These are phyloP conservation scores for Sinosuthora webbiana DNA, from an alignment of 2,113 vertebrate species.

Conservation along the genomic window DNA sequence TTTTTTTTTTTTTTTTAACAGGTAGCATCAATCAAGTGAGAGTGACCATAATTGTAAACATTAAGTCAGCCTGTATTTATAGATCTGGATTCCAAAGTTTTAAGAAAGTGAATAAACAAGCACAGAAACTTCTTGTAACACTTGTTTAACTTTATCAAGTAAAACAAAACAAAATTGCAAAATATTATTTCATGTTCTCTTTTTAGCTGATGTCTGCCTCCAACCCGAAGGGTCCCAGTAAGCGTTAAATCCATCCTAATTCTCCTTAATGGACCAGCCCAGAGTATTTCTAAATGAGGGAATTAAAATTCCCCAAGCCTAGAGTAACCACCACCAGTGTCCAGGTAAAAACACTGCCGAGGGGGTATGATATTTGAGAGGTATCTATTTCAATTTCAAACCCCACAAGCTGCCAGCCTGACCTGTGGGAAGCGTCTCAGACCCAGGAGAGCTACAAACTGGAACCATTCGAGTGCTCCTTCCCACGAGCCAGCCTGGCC, in stretches of 20 bases:
- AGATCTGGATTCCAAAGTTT: neutral
- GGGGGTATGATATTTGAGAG: neutral
- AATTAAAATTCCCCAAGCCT: neutral
- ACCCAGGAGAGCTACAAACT: neutral
- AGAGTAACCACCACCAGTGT: neutral
- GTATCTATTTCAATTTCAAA: neutral
- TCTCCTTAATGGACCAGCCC: neutral
- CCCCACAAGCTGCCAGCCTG: neutral
- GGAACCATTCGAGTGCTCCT: neutral
- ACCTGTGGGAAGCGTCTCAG: neutral
- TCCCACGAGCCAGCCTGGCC: slow-evolving; percentile 21
- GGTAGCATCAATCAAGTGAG: neutral
- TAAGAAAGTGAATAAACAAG: slow-evolving; percentile 25
- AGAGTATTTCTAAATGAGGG: neutral
- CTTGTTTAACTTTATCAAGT: neutral
- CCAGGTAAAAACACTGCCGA: neutral
- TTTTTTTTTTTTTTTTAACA: neutral
- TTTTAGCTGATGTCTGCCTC: slow-evolving; percentile 6
- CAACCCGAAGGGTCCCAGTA: rapidly evolving
- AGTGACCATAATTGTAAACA: neutral
- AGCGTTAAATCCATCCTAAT: neutral
- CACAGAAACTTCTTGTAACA: neutral
- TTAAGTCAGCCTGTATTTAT: slow-evolving; percentile 16
- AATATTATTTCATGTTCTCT: slow-evolving; percentile 15
- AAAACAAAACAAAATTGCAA: neutral